Evolutionary conservation across 2,888 invertebrate genomes (phyloP).

Genomic region (Merodon equestris): DNA sequence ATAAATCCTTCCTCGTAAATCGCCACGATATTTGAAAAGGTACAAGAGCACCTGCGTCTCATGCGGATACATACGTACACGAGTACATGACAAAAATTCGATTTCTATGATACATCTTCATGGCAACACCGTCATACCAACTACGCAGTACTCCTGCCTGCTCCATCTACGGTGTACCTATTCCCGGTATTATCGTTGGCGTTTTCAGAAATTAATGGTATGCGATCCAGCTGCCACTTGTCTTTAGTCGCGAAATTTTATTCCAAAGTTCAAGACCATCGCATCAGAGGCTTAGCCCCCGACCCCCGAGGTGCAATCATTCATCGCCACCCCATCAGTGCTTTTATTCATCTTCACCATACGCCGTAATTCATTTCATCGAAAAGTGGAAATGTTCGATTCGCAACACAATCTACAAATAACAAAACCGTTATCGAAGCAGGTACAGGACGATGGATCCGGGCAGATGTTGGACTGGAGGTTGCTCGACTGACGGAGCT

Average conservation of each 20-base stretch:
- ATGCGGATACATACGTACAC: neutral
- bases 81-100: neutral
- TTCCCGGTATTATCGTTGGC: neutral
- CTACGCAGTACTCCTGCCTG: too few relatives aligned
- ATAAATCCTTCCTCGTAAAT: too few relatives aligned
- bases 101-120: neutral
- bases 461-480: constrained; percentile 50
- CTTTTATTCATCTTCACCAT: constrained; percentile 4
- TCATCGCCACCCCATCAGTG: constrained; percentile 3
- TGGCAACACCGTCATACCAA: neutral
- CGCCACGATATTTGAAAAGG: too few relatives aligned
- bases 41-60: neutral
- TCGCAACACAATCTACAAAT: constrained; percentile 13
- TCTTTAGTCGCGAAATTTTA: constrained; percentile 7
- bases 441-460: constrained; percentile 7
- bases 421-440: constrained; percentile 8
- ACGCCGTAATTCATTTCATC: neutral
- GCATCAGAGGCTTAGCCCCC: too few relatives aligned
- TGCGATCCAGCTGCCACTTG: constrained; percentile 25
- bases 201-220: constrained; percentile 23
- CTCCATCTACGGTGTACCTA: too few relatives aligned
- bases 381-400: constrained; percentile 20
- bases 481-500: constrained; percentile 38
- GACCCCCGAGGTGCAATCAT: constrained; percentile 4
- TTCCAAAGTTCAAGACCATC: constrained; percentile 2